These are phyloP conservation scores for Cinclus mexicanus DNA, from an alignment of 2,113 vertebrate genomes.

Conservation along the genomic window DNA sequence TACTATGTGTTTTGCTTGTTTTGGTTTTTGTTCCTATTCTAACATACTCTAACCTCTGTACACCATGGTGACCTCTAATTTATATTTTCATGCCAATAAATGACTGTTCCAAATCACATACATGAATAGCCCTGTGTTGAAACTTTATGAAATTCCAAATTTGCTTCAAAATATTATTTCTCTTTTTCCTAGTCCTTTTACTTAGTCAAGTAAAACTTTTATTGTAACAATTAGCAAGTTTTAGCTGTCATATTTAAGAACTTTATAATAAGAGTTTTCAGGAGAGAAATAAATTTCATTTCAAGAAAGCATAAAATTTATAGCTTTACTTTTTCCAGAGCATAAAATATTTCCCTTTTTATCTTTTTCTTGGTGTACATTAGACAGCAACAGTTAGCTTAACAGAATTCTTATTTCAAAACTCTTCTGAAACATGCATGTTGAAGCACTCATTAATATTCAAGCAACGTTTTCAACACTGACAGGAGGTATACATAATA, in stretches of 20 bases:
- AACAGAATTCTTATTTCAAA: neutral
- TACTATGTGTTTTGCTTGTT: neutral
- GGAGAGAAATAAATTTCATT: neutral
- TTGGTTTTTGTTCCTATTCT: neutral
- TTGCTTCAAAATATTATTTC: neutral
- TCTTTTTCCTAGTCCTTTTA: neutral
- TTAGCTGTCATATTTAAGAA: neutral
- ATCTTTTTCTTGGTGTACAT: neutral
- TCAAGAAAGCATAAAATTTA: neutral
- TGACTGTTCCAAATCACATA: neutral
- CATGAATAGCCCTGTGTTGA: neutral
- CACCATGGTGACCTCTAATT: neutral
- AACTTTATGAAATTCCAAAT: neutral
- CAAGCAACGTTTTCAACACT: neutral
- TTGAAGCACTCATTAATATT: conserved; percentile 14
- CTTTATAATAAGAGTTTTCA: neutral
- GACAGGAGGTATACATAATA: neutral
- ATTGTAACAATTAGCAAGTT: neutral
- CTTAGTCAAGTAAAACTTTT: no score
- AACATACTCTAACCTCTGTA: neutral
- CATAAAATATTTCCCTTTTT: neutral
- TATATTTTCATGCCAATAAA: neutral
- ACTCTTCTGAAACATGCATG: neutral
- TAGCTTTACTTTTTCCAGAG: neutral
- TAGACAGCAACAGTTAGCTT: neutral